phyloP scores from a whole-genome alignment of 2,888 invertebrate species.

The Prenolepis imparis region DNA sequence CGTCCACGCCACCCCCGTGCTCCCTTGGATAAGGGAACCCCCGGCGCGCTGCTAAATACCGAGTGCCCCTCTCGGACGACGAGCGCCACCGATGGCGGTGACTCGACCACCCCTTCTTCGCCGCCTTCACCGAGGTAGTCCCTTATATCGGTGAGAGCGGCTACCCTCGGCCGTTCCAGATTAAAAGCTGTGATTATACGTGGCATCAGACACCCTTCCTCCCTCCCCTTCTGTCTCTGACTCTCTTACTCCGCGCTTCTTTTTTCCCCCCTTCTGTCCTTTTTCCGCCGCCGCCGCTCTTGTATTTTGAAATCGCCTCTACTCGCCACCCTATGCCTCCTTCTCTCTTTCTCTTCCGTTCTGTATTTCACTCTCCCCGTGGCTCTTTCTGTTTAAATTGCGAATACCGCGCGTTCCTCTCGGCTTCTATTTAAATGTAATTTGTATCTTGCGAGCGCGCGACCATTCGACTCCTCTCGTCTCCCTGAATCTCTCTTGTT shows the following conservation, averaged over 20 bases:
- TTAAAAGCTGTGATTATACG: conserved; percentile 84
- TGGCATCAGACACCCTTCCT: conserved; percentile 67
- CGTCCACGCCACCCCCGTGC: conserved; percentile 75
- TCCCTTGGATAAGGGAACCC: conserved; percentile 79
- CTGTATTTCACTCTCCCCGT: conserved; percentile 49
- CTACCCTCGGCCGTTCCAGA: conserved; percentile 78
- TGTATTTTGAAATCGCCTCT: conserved; percentile 59
- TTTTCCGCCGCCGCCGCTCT: conserved; percentile 30
- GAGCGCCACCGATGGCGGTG: conserved; percentile 46
- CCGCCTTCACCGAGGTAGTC: conserved; percentile 66
- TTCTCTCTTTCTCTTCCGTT: conserved; percentile 42
- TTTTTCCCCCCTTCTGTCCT: conserved; percentile 22
- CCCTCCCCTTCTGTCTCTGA: conserved; percentile 37
- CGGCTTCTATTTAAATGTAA: conserved; percentile 85
- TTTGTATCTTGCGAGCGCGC: conserved; percentile 82
- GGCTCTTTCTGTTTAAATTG: conserved; percentile 82
- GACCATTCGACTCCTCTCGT: conserved; percentile 57
- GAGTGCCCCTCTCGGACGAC: conserved; percentile 60
- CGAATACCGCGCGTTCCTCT: conserved; percentile 84
- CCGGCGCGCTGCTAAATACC: conserved; percentile 82
- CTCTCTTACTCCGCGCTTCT: conserved; percentile 43
- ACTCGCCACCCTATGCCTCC: conserved; percentile 40
- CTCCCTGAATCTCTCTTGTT: neutral
- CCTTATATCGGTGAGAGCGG: conserved; percentile 72
- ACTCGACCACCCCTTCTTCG: conserved; percentile 51